Evolutionary conservation across 2,888 invertebrate species (phyloP).

Genomic region (Conus canariensis): DNA sequence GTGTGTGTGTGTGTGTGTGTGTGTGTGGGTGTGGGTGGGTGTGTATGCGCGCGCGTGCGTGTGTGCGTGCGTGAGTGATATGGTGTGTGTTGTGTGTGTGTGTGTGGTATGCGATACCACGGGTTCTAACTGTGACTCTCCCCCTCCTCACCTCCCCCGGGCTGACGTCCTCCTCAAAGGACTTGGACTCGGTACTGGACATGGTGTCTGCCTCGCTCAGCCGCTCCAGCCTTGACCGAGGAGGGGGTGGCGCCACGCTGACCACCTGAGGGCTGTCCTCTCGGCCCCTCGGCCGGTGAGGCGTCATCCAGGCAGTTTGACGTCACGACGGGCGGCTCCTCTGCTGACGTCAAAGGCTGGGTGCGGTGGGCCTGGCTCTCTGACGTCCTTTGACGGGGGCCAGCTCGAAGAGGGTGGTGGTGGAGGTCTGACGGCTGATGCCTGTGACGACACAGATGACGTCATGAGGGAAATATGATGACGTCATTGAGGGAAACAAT

Average conservation of each 20-base stretch:
- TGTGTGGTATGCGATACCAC: not conserved
- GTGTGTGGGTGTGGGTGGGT: conserved; percentile 27
- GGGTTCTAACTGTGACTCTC: conserved; percentile 13
- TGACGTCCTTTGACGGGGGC: conserved; percentile 36
- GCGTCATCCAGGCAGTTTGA: not conserved
- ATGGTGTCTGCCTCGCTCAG: conserved; percentile 41
- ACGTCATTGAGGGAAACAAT: not conserved
- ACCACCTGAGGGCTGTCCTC: not conserved
- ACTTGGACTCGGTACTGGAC: conserved; percentile 43
- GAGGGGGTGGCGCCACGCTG: conserved; percentile 7
- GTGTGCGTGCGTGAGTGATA: not conserved
- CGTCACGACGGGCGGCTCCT: not conserved
- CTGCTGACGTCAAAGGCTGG: not conserved
- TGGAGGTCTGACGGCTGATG: conserved; percentile 46
- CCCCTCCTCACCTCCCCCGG: not conserved
- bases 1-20: conserved; percentile 20
- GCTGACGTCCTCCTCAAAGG: conserved; percentile 35
- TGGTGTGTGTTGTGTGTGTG: conserved; percentile 9
- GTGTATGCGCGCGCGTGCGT: not conserved
- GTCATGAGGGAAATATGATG: not conserved
- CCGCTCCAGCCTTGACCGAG: conserved; percentile 24
- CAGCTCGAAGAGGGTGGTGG: conserved; percentile 40
- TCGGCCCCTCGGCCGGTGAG: not conserved
- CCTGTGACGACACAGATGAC: not conserved
- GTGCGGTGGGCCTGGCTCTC: not conserved